phyloP scores from a whole-genome alignment of 2,888 invertebrate species.

The Epinotia bilunana region DNA sequence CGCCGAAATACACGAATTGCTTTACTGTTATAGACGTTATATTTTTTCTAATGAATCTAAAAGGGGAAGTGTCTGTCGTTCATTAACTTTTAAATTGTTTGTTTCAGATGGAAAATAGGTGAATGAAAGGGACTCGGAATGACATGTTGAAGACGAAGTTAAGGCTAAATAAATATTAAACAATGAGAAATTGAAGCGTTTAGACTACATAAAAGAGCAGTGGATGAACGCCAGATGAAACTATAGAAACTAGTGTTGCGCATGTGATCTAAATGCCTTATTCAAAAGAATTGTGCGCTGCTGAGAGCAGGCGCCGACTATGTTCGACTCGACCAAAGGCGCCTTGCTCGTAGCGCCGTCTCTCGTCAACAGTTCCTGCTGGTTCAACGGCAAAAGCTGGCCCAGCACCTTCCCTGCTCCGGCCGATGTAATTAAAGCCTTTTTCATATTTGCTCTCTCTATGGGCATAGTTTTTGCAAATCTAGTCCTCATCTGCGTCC shows the following conservation, averaged over 20 bases:
- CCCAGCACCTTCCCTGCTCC: slow-evolving; percentile 87
- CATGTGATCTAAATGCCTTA: slow-evolving; percentile 82
- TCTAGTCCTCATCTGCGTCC: slow-evolving; percentile 90
- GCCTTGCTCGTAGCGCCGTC: slow-evolving; percentile 91
- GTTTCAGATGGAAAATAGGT: slow-evolving; percentile 30
- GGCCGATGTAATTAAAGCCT: slow-evolving; percentile 90
- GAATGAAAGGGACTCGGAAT: background rate
- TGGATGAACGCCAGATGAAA: slow-evolving; percentile 64
- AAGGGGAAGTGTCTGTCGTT: background rate
- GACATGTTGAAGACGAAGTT: background rate
- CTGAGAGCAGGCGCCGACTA: slow-evolving; percentile 79
- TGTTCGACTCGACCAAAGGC: slow-evolving; percentile 87
- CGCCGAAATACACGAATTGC: slow-evolving; percentile 31
- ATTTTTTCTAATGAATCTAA: slow-evolving; percentile 17
- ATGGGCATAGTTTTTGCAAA: slow-evolving; percentile 92
- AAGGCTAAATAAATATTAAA: background rate
- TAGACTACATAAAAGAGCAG: background rate
- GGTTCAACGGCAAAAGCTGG: slow-evolving; percentile 87
- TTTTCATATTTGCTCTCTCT: slow-evolving; percentile 90
- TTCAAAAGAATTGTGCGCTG: slow-evolving; percentile 76
- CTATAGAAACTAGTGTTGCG: slow-evolving; percentile 65
- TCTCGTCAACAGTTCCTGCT: slow-evolving; percentile 93
- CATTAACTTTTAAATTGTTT: slow-evolving; percentile 18
- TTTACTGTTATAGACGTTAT: slow-evolving; percentile 25
- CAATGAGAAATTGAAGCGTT: slow-evolving; percentile 7